A percentile compares a stretch with the other conserved stretches of the same genome.
Conservation (phyloP, 92 coral and sea anemone species). For the Bergia puertoricense region DNA sequence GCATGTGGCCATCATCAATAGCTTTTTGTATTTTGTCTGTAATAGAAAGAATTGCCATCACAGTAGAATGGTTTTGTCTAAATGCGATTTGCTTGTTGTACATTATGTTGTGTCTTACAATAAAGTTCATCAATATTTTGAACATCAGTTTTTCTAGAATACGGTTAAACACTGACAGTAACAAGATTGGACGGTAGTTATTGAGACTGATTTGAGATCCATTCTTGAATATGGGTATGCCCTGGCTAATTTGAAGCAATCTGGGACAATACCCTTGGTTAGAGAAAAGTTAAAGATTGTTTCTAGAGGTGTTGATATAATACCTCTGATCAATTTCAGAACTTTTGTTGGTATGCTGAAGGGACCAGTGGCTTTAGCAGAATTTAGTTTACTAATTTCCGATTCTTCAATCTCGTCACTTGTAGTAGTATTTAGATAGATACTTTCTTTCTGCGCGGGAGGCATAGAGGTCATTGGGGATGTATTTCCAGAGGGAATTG, state of each 20-base stretch:
- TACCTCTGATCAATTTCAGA: not conserved
- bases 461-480: not conserved
- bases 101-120: not conserved
- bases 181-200: no score
- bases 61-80: no score
- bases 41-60: no score
- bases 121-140: not conserved
- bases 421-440: slow-evolving; percentile 15
- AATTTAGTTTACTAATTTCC: slow-evolving; percentile 28
- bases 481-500: not conserved
- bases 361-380: not conserved
- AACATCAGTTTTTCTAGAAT: not conserved
- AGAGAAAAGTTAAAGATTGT: not conserved
- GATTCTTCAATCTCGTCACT: slow-evolving; percentile 6
- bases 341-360: not conserved
- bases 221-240: not conserved
- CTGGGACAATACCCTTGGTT: not conserved
- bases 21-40: no score
- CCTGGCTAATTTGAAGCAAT: slow-evolving; percentile 14
- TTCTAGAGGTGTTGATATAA: slow-evolving; percentile 7
- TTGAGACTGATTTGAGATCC: no score
- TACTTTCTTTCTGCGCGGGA: slow-evolving; percentile 1
- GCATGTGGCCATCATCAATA: no score
- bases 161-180: not conserved
- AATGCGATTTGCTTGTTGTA: not conserved